Evolutionary conservation across 2,113 vertebrate species (phyloP).

Genomic region (Arizona elegans): DNA sequence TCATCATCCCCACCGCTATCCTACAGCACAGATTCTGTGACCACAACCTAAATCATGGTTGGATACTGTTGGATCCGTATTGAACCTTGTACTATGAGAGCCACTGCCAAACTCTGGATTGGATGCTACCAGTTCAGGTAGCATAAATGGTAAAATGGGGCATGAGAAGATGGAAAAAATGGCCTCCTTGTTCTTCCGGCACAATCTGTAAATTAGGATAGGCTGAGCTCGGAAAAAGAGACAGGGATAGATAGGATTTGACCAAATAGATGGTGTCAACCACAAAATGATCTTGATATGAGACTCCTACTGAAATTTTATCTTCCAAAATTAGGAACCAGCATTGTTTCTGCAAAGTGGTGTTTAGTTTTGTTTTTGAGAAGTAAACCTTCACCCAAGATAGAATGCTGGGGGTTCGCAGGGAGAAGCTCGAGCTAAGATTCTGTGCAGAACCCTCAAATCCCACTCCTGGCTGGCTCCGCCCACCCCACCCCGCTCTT

Average conservation of each 20-base stretch:
- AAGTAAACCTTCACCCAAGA: not conserved
- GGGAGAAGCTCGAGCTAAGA: too few species aligned
- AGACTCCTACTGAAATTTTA: not conserved
- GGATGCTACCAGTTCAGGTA: not conserved
- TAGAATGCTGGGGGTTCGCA: too few species aligned
- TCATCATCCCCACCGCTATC: not conserved
- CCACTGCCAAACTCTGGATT: not conserved
- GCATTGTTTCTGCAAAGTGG: not conserved
- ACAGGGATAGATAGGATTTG: not conserved
- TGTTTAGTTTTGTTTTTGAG: not conserved
- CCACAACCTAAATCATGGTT: not conserved
- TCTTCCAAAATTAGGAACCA: not conserved
- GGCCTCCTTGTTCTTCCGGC: not conserved
- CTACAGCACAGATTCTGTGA: not conserved
- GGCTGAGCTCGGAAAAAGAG: not conserved
- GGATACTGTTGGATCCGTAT: not conserved
- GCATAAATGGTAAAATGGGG: not conserved
- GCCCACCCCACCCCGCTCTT: too few species aligned
- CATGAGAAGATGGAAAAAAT: not conserved
- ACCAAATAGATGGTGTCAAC: not conserved
- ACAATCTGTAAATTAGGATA: not conserved
- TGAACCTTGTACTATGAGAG: not conserved
- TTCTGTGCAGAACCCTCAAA: too few species aligned
- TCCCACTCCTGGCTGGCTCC: too few species aligned
- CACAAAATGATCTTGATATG: not conserved